phyloP scores from a whole-genome alignment of 2,797 vertebrate species.

The Antennarius maculatus region DNA sequence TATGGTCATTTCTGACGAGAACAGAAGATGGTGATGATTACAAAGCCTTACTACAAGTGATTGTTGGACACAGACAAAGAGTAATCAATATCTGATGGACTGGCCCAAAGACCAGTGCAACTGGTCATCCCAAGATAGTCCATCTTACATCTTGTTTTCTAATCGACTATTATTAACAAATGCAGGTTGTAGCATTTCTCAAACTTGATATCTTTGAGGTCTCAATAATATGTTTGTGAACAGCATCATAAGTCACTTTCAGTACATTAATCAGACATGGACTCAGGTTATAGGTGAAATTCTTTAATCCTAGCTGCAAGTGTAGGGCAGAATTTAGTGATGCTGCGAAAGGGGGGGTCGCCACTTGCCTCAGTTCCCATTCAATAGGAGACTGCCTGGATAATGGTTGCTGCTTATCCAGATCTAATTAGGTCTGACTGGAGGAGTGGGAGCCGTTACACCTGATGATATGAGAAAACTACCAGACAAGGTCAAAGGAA shows the following conservation, averaged over 20 bases:
- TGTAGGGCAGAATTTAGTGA: not conserved
- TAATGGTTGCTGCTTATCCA: slow-evolving; percentile 24
- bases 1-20: too few species aligned
- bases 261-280: slow-evolving; percentile 9
- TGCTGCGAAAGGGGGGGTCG: slow-evolving; percentile 9
- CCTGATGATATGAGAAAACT: slow-evolving; percentile 12
- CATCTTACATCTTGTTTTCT: too few species aligned
- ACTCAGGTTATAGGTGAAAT: slow-evolving; percentile 4
- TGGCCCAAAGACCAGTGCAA: too few species aligned
- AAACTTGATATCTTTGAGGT: too few species aligned
- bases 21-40: too few species aligned
- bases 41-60: too few species aligned
- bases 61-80: too few species aligned
- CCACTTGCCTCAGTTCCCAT: too few species aligned
- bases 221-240: not conserved
- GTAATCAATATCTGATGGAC: too few species aligned
- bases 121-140: too few species aligned
- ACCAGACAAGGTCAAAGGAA: slow-evolving; percentile 9
- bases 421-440: slow-evolving; percentile 30
- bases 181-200: too few species aligned
- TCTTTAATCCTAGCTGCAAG: slow-evolving; percentile 15
- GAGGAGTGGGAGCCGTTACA: slow-evolving; percentile 12
- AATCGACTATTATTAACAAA: too few species aligned
- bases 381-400: not conserved
- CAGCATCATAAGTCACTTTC: slow-evolving; percentile 1